Evolutionary conservation across 2,113 vertebrate genomes (phyloP), one percentile per base, ranked within the genome.

Genomic region (Eurystomus gularis): DNA sequence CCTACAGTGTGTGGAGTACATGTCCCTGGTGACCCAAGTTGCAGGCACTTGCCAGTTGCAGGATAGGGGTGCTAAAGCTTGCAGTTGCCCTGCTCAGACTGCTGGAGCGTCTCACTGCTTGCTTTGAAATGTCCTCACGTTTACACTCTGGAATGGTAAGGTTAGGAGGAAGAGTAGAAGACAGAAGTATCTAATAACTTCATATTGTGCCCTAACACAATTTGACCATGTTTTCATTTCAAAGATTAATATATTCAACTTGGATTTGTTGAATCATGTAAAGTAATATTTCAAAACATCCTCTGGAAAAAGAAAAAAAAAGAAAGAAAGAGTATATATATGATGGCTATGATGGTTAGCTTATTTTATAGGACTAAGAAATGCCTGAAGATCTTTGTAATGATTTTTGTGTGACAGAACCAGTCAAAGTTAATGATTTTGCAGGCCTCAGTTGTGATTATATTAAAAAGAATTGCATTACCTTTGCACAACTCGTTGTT

Each of bases 391-490:
- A 82, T 68, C 61, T 93, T 88, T 75, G 44, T 82, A 96, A 92
- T 78, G 42, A 86, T 88, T 92, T 93, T 68, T 86, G 14, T 80
- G 60, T 88, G 88, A 83, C 72, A 94, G 83, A 94, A 90, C 75
- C 64, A 64, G 82, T 77, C 71, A 94, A 94, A 88, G 48, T 46
- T 86, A 96, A 91, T 93, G 64, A 89, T 90, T 92, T 95, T 91
- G 51, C 44, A 93, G 86, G 80, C 33, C 70, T n/a, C 46, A 51
- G 40, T 85, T 90, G 48, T 79, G 86, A 52, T 79, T 95, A 84
- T 89, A 85, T 91, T 95, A 89, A 92, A 91, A 96, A 91, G 89
- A 94, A 96, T 96, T 96, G 77, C 77, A 82, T 82, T 92, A 88
- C 24, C 24, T 26, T 90, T 84, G 65, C 75, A 80, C 31, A 85